Percentiles rank a stretch among this genome's conserved stretches.
Evolutionary conservation across 2,797 vertebrate species (phyloP).

Genomic region (Micropoecilia bifurca): DNA sequence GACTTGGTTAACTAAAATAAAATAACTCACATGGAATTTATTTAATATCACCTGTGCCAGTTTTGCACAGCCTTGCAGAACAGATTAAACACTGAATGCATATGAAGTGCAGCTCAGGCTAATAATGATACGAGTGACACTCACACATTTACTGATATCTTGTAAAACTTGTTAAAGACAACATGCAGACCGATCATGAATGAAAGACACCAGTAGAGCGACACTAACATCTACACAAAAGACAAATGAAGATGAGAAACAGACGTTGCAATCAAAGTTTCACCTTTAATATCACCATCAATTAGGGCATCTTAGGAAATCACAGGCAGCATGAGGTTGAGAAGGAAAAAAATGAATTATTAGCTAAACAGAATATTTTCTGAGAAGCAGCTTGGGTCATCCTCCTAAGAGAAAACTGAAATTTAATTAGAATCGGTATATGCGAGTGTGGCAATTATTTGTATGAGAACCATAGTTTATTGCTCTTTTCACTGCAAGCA

Average conservation of each 20-base stretch:
- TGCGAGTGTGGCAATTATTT: not conserved
- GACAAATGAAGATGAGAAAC: constrained; percentile 12
- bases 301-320: constrained; percentile 75
- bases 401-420: not conserved
- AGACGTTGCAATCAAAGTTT: constrained; percentile 45
- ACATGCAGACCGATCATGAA: not conserved
- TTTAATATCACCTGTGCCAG: not conserved
- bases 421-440: not conserved
- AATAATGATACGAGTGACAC: not conserved
- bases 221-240: constrained; percentile 30
- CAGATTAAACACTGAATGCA: not conserved
- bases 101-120: not conserved
- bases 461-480: not conserved
- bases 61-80: not conserved
- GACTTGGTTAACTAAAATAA: not conserved
- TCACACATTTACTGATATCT: not conserved
- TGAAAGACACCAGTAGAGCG: constrained; percentile 16
- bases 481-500: not conserved
- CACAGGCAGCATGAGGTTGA: constrained; percentile 70
- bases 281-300: constrained; percentile 80
- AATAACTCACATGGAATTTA: not conserved
- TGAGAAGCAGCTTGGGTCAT: constrained; percentile 23
- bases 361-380: constrained; percentile 24
- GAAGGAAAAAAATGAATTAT: constrained; percentile 64
- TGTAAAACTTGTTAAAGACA: not conserved